phyloP scores from a whole-genome alignment of 1,140 invertebrate species.

The Apis dorsata region DNA sequence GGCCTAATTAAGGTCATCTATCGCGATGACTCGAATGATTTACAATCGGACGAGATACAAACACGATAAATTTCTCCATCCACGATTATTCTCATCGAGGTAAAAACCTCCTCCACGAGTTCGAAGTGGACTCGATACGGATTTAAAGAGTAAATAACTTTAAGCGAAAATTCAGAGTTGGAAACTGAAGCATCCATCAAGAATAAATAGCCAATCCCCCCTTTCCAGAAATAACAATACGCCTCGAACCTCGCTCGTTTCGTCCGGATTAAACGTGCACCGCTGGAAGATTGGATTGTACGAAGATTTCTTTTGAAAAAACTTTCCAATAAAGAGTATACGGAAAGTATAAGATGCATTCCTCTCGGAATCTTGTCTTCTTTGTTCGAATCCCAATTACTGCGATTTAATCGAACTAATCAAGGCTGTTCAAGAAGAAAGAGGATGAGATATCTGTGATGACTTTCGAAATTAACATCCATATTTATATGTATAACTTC shows the following conservation, averaged over 20 bases:
- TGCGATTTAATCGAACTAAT: constrained; percentile 59
- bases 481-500: too few relatives aligned
- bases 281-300: constrained; percentile 1
- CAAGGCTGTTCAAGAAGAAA: background rate
- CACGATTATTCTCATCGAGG: too few relatives aligned
- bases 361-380: constrained; percentile 20
- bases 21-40: constrained; percentile 51
- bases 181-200: background rate
- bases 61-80: constrained; percentile 41
- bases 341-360: constrained; percentile 54
- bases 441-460: too few relatives aligned
- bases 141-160: background rate
- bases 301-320: constrained; percentile 2
- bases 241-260: too few relatives aligned
- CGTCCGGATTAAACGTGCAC: constrained; percentile 48
- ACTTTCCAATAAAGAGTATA: constrained; percentile 59
- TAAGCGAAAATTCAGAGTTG: background rate
- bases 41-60: constrained; percentile 46
- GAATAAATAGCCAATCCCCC: background rate
- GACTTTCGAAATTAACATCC: too few relatives aligned
- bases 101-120: background rate
- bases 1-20: constrained; percentile 60
- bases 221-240: constrained; percentile 44
- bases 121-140: too few relatives aligned
- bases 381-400: constrained; percentile 57